Conservation (phyloP, 2,797 vertebrate genomes). For the Dermochelys coriacea region DNA sequence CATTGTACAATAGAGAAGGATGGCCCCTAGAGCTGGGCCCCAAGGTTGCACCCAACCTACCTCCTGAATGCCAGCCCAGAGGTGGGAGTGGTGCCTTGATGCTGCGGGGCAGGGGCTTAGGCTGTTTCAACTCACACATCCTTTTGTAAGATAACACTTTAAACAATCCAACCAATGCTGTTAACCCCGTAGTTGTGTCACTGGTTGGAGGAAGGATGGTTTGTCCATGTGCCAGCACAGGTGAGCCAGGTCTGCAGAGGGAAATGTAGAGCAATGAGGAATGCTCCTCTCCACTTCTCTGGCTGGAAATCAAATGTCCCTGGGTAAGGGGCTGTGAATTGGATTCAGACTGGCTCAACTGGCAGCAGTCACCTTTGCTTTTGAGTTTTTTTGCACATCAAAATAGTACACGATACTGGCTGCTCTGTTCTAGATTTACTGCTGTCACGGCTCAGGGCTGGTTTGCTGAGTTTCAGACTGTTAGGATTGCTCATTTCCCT, state of each 20-base stretch:
- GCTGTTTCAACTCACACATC: neutral
- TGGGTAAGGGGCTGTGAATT: neutral
- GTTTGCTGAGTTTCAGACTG: neutral
- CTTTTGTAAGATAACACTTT: neutral
- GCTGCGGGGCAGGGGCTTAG: no score
- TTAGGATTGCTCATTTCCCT: neutral
- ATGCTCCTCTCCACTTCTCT: no score
- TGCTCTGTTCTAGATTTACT: neutral
- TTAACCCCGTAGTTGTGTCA: neutral
- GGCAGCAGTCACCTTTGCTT: neutral
- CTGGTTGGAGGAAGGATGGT: neutral
- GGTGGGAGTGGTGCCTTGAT: neutral
- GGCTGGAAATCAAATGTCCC: neutral
- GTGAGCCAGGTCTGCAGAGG: neutral
- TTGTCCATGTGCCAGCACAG: neutral
- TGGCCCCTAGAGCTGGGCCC: neutral
- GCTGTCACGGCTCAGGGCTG: neutral
- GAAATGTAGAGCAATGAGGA: neutral
- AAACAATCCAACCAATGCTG: neutral
- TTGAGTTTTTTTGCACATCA: neutral
- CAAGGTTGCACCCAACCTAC: no score
- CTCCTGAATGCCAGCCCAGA: neutral
- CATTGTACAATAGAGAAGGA: no score
- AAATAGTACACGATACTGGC: neutral
- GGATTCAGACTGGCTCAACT: neutral